Conservation (phyloP, 2,113 vertebrate genomes). For the Ctenomys sociabilis region DNA sequence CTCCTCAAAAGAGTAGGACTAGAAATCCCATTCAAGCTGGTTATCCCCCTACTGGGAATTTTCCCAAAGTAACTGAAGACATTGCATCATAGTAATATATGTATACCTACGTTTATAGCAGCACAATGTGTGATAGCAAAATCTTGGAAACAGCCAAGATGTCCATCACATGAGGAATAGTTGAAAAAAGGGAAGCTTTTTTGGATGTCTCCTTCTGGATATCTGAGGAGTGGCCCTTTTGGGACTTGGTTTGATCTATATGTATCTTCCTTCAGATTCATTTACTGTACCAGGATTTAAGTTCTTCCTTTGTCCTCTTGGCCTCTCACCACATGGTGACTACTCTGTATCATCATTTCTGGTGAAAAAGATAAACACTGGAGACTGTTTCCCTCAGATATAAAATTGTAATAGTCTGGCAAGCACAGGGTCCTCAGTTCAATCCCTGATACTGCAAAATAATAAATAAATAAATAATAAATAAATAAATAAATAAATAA, state of each 20-base stretch:
- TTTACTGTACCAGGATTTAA: not conserved
- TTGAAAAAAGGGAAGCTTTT: not conserved
- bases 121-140: too few relatives aligned
- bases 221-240: not conserved
- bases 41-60: too few relatives aligned
- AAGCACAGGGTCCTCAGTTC: too few relatives aligned
- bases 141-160: too few relatives aligned
- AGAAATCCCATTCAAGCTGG: too few relatives aligned
- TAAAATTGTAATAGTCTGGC: slow-evolving; percentile 71
- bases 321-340: not conserved
- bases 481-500: not conserved
- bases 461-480: slow-evolving; percentile 47
- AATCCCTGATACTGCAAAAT: too few relatives aligned
- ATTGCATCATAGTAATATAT: too few relatives aligned
- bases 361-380: slow-evolving; percentile 72
- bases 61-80: too few relatives aligned
- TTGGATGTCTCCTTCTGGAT: not conserved
- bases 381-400: slow-evolving; percentile 77
- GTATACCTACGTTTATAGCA: too few relatives aligned
- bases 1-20: too few relatives aligned
- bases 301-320: not conserved
- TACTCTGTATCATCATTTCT: slow-evolving; percentile 72
- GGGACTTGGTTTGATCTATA: not conserved
- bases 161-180: too few relatives aligned
- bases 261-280: not conserved